Evolutionary conservation across 1,140 invertebrate genomes (phyloP).

Genomic region (Archivesica marissinica): DNA sequence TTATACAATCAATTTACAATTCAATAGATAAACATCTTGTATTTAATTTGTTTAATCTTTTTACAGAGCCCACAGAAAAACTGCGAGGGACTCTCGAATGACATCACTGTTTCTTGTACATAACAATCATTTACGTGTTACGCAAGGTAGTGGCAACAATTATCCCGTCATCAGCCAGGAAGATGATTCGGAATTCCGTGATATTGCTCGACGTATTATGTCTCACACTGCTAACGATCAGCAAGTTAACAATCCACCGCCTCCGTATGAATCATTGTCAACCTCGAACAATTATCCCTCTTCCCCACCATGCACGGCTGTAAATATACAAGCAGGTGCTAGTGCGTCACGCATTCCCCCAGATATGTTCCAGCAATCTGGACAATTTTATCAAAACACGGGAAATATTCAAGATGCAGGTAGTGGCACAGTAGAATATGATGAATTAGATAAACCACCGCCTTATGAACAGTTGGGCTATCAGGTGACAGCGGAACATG

Average conservation of each 20-base stretch:
- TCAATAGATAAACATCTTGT: neutral
- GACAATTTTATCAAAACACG: too few species aligned
- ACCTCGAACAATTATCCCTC: neutral
- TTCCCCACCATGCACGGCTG: neutral
- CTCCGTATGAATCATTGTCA: neutral
- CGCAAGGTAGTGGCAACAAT: neutral
- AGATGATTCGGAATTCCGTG: slow-evolving; percentile 17
- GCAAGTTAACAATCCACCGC: neutral
- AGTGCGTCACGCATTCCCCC: too few species aligned
- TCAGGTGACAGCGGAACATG: too few species aligned
- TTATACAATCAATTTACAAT: neutral
- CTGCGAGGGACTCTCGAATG: neutral
- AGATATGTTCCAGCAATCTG: too few species aligned
- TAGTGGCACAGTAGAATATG: neutral
- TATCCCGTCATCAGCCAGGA: neutral
- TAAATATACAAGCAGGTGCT: neutral
- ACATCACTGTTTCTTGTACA: neutral
- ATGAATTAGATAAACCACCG: neutral
- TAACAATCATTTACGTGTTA: neutral
- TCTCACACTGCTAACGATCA: neutral
- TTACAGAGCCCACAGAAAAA: slow-evolving; percentile 9
- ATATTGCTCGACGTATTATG: slow-evolving; percentile 19
- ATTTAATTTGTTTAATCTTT: neutral
- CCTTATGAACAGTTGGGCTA: slow-evolving; percentile 6
- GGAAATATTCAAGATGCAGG: neutral